A percentile compares a stretch with the other conserved stretches of the same genome.
phyloP scores from a whole-genome alignment of 2,888 invertebrate genomes.

The Microplitis manilae region DNA sequence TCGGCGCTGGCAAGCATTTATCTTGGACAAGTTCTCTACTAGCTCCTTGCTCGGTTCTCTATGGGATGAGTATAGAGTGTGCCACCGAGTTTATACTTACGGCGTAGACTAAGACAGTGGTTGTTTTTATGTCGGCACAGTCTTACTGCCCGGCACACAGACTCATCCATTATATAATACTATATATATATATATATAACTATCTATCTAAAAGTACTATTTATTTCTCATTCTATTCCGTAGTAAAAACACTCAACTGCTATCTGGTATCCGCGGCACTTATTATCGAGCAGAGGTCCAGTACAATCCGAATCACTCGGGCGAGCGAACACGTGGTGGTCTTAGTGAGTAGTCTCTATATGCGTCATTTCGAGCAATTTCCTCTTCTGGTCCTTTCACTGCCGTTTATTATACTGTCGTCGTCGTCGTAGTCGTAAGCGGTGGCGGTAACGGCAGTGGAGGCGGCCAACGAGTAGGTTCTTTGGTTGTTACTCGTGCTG shows the following conservation, averaged over 20 bases:
- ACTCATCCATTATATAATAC: no score
- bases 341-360: neutral
- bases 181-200: no score
- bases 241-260: neutral
- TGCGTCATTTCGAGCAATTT: constrained; percentile 51
- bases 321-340: constrained; percentile 40
- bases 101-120: neutral
- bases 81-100: no score
- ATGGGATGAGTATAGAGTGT: no score
- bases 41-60: neutral
- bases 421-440: no score
- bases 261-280: no score
- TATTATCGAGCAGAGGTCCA: no score
- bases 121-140: neutral
- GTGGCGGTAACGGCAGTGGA: no score
- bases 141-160: neutral
- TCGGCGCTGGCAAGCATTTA: constrained; percentile 33
- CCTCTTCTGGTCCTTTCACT: constrained; percentile 40
- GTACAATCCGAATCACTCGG: no score
- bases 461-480: neutral
- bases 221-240: neutral
- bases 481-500: constrained; percentile 8
- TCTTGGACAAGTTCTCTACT: constrained; percentile 21
- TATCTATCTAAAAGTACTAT: neutral
- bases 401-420: constrained; percentile 6